Evolutionary conservation across 2,113 vertebrate genomes (phyloP).

Genomic region (Spea bombifrons): DNA sequence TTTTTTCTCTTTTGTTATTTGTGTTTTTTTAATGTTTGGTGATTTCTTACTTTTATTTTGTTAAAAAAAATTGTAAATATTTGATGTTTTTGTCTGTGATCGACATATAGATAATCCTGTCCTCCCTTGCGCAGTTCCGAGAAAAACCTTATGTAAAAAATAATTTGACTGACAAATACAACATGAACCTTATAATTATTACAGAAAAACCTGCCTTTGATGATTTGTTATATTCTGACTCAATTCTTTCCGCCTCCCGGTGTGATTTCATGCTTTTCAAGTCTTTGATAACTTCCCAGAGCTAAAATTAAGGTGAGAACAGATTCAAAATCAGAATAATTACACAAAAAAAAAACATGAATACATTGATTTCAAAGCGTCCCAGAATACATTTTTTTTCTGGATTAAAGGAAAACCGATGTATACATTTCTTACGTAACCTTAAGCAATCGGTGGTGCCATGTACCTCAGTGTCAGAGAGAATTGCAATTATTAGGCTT

Average conservation of each 20-base stretch:
- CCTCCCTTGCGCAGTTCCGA: neutral
- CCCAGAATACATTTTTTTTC: no score
- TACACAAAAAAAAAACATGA: neutral
- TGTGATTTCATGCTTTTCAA: neutral
- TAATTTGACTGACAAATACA: conserved; percentile 47
- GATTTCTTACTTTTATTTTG: conserved; percentile 37
- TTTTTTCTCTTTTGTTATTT: conserved; percentile 37
- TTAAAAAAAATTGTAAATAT: conserved; percentile 44
- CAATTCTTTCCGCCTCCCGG: neutral
- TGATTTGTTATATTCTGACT: neutral
- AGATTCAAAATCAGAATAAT: neutral
- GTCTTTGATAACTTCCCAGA: neutral
- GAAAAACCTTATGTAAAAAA: conserved; percentile 35
- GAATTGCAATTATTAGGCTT: no score
- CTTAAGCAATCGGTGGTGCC: no score
- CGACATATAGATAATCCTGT: conserved; percentile 12
- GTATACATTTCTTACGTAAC: no score
- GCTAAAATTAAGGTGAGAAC: neutral
- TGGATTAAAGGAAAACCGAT: no score
- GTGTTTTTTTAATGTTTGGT: conserved; percentile 17
- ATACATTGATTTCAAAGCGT: no score
- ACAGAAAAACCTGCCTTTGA: neutral
- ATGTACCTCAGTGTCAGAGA: no score
- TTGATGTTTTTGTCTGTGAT: conserved; percentile 44
- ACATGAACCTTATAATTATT: conserved; percentile 39